Conservation (phyloP, 2,113 vertebrate genomes). For the Machaerirhynchus nigripectus region DNA sequence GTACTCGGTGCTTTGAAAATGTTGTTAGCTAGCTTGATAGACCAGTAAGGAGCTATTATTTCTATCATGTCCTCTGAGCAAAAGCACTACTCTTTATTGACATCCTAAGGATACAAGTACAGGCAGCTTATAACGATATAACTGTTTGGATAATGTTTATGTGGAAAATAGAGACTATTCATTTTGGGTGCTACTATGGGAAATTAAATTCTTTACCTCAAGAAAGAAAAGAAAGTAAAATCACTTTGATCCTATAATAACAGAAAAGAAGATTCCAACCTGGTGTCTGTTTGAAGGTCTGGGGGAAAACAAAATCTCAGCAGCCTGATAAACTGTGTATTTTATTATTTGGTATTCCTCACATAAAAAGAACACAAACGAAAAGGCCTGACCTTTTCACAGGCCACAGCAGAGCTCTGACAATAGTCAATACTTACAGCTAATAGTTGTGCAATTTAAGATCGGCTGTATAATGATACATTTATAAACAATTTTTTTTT, state of each 20-base stretch:
- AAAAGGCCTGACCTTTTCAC: slow-evolving; percentile 65
- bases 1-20: background rate
- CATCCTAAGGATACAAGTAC: background rate
- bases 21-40: background rate
- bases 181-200: background rate
- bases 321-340: background rate
- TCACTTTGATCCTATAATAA: background rate
- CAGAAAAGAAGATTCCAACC: background rate
- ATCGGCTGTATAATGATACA: slow-evolving; percentile 23
- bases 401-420: background rate
- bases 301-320: background rate
- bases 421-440: slow-evolving; percentile 51
- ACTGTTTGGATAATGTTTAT: background rate
- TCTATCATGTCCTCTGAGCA: background rate
- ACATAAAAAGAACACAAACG: slow-evolving; percentile 35
- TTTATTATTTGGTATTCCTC: slow-evolving; percentile 64
- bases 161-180: background rate
- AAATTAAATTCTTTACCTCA: slow-evolving; percentile 18
- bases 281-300: background rate
- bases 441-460: slow-evolving; percentile 63
- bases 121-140: background rate
- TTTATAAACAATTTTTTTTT: slow-evolving; percentile 48
- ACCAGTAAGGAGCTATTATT: background rate
- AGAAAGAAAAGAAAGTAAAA: slow-evolving; percentile 8
- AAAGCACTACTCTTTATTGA: background rate